A percentile compares a stretch with the other conserved stretches of the same genome.
phyloP scores from a whole-genome alignment of 2,113 vertebrate species.

The Maccullochella peelii region DNA sequence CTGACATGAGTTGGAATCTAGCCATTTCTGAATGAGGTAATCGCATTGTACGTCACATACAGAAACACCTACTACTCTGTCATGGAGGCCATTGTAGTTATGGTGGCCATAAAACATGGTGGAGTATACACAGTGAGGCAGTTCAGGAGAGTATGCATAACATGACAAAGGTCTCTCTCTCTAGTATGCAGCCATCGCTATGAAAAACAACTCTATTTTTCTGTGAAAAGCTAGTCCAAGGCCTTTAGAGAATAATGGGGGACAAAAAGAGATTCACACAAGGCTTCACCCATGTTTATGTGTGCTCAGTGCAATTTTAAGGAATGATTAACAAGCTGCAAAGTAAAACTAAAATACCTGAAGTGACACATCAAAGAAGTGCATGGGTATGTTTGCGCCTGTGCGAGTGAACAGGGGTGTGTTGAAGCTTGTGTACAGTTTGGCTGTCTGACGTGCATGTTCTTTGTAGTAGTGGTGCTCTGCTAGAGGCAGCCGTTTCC shows the following conservation, averaged over 20 bases:
- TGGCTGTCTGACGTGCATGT: constrained; percentile 33
- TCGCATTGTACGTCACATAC: constrained; percentile 9
- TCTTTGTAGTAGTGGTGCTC: constrained; percentile 37
- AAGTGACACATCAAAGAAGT: constrained; percentile 25
- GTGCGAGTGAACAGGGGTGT: not conserved
- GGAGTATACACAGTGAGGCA: constrained; percentile 9
- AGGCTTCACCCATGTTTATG: not conserved
- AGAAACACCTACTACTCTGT: constrained; percentile 14
- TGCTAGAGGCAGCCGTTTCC: constrained; percentile 63
- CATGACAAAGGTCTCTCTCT: constrained; percentile 1
- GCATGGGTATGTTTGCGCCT: constrained; percentile 1
- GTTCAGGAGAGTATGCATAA: not conserved
- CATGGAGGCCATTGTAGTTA: not conserved
- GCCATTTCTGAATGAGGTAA: constrained; percentile 11
- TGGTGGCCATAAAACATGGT: constrained; percentile 23
- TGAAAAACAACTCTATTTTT: not conserved
- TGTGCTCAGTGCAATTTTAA: not conserved
- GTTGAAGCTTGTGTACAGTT: constrained; percentile 26
- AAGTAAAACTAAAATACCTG: constrained; percentile 31
- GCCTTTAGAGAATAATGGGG: not conserved
- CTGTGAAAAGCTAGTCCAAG: not conserved
- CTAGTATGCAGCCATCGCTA: too few relatives aligned
- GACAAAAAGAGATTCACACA: not conserved
- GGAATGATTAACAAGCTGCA: not conserved
- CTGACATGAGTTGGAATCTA: not conserved